These are phyloP conservation scores for Arrhamphus sclerolepis DNA, from an alignment of 2,797 vertebrate species.

Conservation along the genomic window DNA sequence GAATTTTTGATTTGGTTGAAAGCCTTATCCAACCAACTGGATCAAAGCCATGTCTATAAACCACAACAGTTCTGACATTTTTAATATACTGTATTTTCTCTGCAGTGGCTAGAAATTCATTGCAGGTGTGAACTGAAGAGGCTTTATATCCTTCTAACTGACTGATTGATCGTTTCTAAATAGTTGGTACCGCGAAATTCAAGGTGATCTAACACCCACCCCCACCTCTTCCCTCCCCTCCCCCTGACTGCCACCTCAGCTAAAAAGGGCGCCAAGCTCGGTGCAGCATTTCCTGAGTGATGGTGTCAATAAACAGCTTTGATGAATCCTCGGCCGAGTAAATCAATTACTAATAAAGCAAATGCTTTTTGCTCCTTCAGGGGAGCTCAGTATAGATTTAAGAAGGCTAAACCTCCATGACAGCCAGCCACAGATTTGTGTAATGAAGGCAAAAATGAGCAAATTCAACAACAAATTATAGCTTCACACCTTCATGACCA, in stretches of 20 bases:
- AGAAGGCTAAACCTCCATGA: slow-evolving; percentile 8
- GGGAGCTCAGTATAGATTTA: slow-evolving; percentile 22
- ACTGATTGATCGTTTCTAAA: slow-evolving; percentile 64
- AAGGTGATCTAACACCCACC: slow-evolving; percentile 41
- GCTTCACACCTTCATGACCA: slow-evolving; percentile 39
- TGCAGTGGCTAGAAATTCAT: slow-evolving; percentile 14
- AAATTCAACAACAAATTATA: slow-evolving; percentile 36
- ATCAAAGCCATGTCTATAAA: not conserved
- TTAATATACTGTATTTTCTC: not conserved
- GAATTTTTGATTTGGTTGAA: not conserved
- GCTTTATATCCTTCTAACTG: slow-evolving; percentile 48
- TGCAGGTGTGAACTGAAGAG: slow-evolving; percentile 36
- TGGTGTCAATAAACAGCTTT: slow-evolving; percentile 67
- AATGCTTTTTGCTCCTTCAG: slow-evolving; percentile 38
- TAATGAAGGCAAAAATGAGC: not conserved
- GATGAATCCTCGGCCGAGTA: slow-evolving; percentile 62
- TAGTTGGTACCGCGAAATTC: slow-evolving; percentile 44
- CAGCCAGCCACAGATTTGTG: not conserved
- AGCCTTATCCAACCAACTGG: not conserved
- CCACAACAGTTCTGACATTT: not conserved
- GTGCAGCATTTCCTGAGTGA: slow-evolving; percentile 52
- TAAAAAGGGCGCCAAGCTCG: slow-evolving; percentile 31
- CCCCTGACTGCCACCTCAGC: slow-evolving; percentile 66
- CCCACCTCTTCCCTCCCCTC: no score
- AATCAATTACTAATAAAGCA: slow-evolving; percentile 77